A percentile compares a stretch with the other conserved stretches of the same genome.
These are phyloP conservation scores for Semibalanus balanoides DNA, from an alignment of 1,140 invertebrate genomes.

Conservation along the genomic window DNA sequence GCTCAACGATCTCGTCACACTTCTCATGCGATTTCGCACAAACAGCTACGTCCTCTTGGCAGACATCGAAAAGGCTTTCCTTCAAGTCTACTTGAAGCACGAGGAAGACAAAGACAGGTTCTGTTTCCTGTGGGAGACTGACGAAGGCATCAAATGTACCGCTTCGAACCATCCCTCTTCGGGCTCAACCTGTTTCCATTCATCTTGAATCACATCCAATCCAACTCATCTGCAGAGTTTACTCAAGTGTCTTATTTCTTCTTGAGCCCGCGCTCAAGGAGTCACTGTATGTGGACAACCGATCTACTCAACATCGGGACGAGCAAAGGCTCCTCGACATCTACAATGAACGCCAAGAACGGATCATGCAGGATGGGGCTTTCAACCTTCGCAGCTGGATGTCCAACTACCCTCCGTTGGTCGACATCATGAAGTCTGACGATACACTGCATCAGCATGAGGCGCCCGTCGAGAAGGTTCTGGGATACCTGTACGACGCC, in stretches of 20 bases:
- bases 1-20: constrained; percentile 2
- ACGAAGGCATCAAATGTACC: constrained; percentile 3
- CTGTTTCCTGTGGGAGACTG: constrained; percentile 11
- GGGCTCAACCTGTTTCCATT: constrained; percentile 10
- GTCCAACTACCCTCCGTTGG: background rate
- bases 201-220: constrained; percentile 5
- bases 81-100: constrained; percentile 10
- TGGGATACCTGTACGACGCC: background rate
- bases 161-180: constrained; percentile 10
- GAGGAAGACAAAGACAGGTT: constrained; percentile 9
- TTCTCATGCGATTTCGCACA: constrained; percentile 7
- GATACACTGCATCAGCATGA: background rate
- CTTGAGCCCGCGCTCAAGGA: too few species aligned
- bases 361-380: background rate
- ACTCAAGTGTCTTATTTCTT: too few species aligned
- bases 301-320: background rate
- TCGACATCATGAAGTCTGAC: background rate
- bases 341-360: background rate
- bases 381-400: background rate
- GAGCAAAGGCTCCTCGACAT: background rate
- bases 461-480: background rate
- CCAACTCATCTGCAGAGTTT: too few species aligned
- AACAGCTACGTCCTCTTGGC: constrained; percentile 9
- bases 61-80: constrained; percentile 12
- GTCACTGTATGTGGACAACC: background rate